phyloP scores from a whole-genome alignment of 2,113 vertebrate species.

The Amazona vittata region DNA sequence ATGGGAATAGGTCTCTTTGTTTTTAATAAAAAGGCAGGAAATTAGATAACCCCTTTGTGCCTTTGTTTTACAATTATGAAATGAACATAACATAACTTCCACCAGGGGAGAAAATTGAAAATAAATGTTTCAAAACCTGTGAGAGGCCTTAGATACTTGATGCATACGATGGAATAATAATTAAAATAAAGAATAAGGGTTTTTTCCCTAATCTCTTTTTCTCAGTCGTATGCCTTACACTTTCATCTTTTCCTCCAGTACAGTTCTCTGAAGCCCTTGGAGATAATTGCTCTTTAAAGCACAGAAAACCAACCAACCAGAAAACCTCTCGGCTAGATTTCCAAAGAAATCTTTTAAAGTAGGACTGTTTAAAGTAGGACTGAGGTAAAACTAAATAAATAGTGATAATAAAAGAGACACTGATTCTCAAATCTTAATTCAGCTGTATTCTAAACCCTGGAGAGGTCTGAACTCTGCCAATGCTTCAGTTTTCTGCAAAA shows the following conservation, averaged over 20 bases:
- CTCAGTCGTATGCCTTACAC: neutral
- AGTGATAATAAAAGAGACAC: neutral
- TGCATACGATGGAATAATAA: neutral
- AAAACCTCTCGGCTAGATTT: neutral
- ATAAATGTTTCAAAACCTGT: neutral
- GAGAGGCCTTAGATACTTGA: neutral
- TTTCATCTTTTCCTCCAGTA: neutral
- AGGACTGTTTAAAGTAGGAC: neutral
- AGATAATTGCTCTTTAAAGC: neutral
- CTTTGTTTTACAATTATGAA: neutral
- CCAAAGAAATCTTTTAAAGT: neutral
- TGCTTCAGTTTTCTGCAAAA: neutral
- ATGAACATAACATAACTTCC: neutral
- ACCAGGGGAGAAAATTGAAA: neutral
- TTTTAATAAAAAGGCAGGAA: neutral
- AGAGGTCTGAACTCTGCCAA: neutral
- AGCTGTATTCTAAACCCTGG: neutral
- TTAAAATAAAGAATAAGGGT: neutral
- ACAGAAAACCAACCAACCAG: neutral
- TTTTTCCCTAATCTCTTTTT: neutral
- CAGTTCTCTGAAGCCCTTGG: neutral
- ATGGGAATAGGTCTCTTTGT: neutral
- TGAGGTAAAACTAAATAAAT: neutral
- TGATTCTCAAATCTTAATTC: neutral
- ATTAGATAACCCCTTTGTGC: neutral